Evolutionary conservation across 1,140 invertebrate species (phyloP), one percentile per base, ranked within the genome.

Genomic region (Diorhabda elongata): DNA sequence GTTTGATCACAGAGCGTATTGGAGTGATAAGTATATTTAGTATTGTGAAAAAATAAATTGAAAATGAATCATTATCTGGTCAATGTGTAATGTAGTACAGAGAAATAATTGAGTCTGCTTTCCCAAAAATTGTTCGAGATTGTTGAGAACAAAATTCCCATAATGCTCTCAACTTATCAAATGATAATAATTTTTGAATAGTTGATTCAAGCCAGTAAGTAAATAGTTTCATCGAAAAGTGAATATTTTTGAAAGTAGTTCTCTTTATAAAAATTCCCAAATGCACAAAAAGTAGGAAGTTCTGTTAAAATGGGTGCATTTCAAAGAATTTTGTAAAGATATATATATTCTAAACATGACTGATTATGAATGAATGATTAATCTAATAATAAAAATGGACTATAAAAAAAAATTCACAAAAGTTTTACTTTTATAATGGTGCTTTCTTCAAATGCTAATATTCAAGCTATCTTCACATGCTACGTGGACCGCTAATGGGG

Each of bases 401-500:
- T 71, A 64, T 71, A 72, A 68, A 65, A 69, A 26, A 70, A 72
- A 71, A 64, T 73, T 68, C 61, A 70, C 76, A 70, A 52, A 52
- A 76, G 69, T 75, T 70, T 66, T 74, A 63, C 73, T 73, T 45
- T 72, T 73, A 73, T 74, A 75, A 79, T 77, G 79, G 78, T 80
- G 79, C 79, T 80, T 81, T 81, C 77, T 79, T 79, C 76, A 78
- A 79, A 75, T 79, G 78, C 77, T 78, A 77, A 75, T 79, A 73
- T 75, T 79, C 77, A 79, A 80, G 78, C 77, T 80, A 78, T 77
- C 75, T 78, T 80, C 78, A 81, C 79, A 79, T 81, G 78, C 78
- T 81, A 77, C 72, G 79, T 75, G 78, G 76, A 80, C 75, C 74
- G 78, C 78, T 72, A 69, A 70, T 69, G 74, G 76, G 79, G 78